Conservation (phyloP, 92 coral and sea anemone species). For the Porites cylindrica region DNA sequence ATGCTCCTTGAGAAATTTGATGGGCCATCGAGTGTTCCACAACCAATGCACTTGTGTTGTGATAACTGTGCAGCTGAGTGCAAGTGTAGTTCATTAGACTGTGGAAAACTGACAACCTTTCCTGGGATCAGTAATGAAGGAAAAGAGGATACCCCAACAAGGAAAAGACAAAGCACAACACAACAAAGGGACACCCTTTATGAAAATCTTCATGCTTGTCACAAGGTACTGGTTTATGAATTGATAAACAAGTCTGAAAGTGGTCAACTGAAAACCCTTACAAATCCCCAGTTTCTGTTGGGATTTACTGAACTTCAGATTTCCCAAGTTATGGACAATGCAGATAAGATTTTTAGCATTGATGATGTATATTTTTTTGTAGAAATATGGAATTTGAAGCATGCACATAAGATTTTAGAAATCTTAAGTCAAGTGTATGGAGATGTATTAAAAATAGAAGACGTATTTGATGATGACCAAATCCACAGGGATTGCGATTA, state of each 20-base stretch:
- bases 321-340: slow-evolving; percentile 41
- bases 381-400: slow-evolving; percentile 62
- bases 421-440: slow-evolving; percentile 38
- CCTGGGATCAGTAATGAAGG: slow-evolving; percentile 4
- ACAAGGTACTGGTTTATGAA: slow-evolving; percentile 46
- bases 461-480: slow-evolving; percentile 1
- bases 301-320: slow-evolving; percentile 61
- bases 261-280: slow-evolving; percentile 42
- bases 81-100: slow-evolving; percentile 49
- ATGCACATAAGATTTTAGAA: slow-evolving; percentile 51
- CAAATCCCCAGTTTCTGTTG: slow-evolving; percentile 43
- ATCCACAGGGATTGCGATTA: not conserved
- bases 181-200: slow-evolving; percentile 34
- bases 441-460: slow-evolving; percentile 26
- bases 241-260: slow-evolving; percentile 35
- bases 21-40: slow-evolving; percentile 5
- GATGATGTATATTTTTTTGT: slow-evolving; percentile 45
- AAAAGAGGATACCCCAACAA: not conserved
- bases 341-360: slow-evolving; percentile 25
- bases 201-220: slow-evolving; percentile 8
- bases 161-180: slow-evolving; percentile 25
- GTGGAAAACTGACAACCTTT: slow-evolving; percentile 41
- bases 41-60: slow-evolving; percentile 63
- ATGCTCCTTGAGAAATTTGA: slow-evolving; percentile 55
- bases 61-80: slow-evolving; percentile 68